Base-by-base conservation (phyloP, 1,140 invertebrate species). In the Whitmania pigra region DNA sequence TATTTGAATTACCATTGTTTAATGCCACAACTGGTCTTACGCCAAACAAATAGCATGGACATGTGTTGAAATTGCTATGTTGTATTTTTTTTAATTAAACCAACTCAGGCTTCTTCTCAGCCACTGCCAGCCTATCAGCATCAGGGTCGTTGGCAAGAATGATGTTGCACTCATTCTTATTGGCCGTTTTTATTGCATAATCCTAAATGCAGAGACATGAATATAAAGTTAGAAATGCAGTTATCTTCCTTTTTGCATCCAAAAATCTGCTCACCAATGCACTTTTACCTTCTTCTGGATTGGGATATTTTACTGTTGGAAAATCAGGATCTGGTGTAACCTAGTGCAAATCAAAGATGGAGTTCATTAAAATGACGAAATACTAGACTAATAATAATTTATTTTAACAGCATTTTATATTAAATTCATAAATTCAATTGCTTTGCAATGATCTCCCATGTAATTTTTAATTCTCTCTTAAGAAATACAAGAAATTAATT, bases 121-220 rank as follows among this genome's bases (percentile, higher is more conserved):
- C 95, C 63, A 94, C 87, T 18, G 94, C 94, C 71, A 98, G 83
- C 71, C 97, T 86, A 85, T 99, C 97, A 11, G 96, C 94, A 83
- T 99, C 97, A 17, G 97, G 97, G 84, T 99, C 97, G 84, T 99
- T 99, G 0, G 94, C 95, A 25, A 99, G 81, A 76, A 99, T 92
- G 0, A 98, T 81, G 1, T 84, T 83, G 54, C 87, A 88, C 1
- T 84, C 83, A 75, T 87, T 85, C 57, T 84, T 76, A 78, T 93
- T 86, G 0, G 96, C 96, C 18, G 90, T 88, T 80, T 88, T 84
- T 76, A 96, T 88, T 27, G 94, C 88, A 25, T 97, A 83, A 78
- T 90, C 86, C 82, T 85, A 74, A 63, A 3, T 4, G 0, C 2
- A 71, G 15, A 11, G 1, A 53, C 11, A 57, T 60, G 69, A 22